Conservation (phyloP, 64 coral and sea anemone genomes). For the Catalaphyllia jardinei region DNA sequence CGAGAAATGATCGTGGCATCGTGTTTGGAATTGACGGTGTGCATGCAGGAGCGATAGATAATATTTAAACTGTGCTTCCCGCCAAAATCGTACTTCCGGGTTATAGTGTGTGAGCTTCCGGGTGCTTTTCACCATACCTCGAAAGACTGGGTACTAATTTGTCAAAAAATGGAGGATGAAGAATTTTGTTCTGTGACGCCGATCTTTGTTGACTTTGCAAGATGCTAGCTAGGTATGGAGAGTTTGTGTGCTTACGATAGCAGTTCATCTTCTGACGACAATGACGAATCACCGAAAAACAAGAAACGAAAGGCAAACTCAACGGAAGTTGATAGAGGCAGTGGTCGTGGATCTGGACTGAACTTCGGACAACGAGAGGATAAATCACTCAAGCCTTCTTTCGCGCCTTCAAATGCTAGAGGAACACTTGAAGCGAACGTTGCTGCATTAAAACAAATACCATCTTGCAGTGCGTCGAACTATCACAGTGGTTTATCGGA, state of each 20-base stretch:
- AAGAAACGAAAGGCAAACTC: not conserved
- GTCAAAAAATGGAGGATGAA: no score
- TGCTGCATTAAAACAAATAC: not conserved
- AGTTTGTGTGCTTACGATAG: conserved; percentile 32
- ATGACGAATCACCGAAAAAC: not conserved
- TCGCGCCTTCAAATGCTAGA: not conserved
- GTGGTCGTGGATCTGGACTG: not conserved
- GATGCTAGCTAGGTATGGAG: conserved; percentile 11
- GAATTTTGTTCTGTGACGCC: no score
- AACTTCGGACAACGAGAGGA: not conserved
- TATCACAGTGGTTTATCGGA: not conserved
- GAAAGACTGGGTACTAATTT: no score
- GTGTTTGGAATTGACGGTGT: no score
- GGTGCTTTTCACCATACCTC: no score
- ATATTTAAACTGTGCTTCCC: no score
- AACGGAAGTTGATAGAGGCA: not conserved
- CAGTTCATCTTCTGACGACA: conserved; percentile 19
- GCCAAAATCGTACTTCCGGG: no score
- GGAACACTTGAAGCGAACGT: no score
- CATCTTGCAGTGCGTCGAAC: not conserved
- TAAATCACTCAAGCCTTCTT: not conserved
- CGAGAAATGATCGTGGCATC: no score
- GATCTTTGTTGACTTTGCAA: not conserved
- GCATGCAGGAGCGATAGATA: no score
- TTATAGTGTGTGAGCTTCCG: no score